These are phyloP conservation scores for Porites evermanni DNA, from an alignment of 92 coral and sea anemone genomes.

Conservation along the genomic window DNA sequence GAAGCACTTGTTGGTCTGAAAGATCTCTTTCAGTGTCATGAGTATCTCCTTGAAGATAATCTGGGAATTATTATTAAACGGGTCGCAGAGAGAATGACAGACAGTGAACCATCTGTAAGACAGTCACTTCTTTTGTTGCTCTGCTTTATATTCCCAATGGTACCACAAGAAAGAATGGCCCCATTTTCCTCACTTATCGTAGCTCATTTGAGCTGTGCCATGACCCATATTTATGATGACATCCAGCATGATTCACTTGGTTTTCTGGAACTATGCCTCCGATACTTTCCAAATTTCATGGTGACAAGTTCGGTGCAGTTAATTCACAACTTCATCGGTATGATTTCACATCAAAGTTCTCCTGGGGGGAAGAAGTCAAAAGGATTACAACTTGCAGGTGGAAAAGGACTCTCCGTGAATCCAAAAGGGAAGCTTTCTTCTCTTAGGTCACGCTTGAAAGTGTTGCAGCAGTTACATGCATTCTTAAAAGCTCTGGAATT, in stretches of 20 bases:
- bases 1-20: constrained; percentile 87
- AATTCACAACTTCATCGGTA: constrained; percentile 75
- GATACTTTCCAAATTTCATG: constrained; percentile 70
- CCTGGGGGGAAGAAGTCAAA: constrained; percentile 12
- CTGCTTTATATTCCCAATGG: constrained; percentile 61
- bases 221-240: constrained; percentile 95
- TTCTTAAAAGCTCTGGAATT: constrained; percentile 61
- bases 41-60: constrained; percentile 69
- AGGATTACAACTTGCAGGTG: constrained; percentile 25
- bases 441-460: constrained; percentile 78
- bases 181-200: constrained; percentile 79
- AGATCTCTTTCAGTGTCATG: constrained; percentile 78
- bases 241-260: constrained; percentile 88
- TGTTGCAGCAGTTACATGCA: constrained; percentile 73
- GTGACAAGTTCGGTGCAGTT: constrained; percentile 68
- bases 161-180: constrained; percentile 70
- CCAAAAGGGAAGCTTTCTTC: constrained; percentile 92
- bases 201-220: constrained; percentile 95
- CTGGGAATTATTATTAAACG: constrained; percentile 67
- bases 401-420: constrained; percentile 53
- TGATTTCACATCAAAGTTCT: constrained; percentile 74
- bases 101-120: constrained; percentile 82
- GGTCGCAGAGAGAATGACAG: constrained; percentile 80
- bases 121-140: constrained; percentile 82
- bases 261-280: constrained; percentile 81